These are phyloP conservation scores for Apodemus sylvaticus DNA, from an alignment of 2,113 vertebrate species.

Conservation along the genomic window DNA sequence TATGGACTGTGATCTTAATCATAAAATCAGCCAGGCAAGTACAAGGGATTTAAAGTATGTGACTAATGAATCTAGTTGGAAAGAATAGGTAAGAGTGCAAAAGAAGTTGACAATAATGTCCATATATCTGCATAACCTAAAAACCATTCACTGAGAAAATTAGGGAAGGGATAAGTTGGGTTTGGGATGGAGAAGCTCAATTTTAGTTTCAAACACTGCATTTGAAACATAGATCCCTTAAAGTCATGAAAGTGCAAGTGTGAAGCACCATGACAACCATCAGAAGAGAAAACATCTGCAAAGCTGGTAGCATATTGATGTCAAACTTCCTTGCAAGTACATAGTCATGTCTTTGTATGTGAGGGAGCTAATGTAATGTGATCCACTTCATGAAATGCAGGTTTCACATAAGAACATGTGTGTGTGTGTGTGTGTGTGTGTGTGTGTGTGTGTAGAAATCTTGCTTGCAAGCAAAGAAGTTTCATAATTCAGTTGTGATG, in stretches of 20 bases:
- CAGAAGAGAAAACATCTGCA: slow-evolving; percentile 43
- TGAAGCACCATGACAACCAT: slow-evolving; percentile 21
- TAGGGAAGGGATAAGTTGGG: neutral
- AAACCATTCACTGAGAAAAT: neutral
- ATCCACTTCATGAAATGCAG: neutral
- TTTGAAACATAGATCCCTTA: neutral
- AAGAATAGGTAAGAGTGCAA: neutral
- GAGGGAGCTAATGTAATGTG: neutral
- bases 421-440: neutral
- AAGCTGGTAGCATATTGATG: neutral
- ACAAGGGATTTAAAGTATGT: slow-evolving; percentile 1
- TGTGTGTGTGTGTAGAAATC: neutral
- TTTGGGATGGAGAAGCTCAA: neutral
- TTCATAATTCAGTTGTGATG: neutral
- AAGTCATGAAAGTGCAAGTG: neutral
- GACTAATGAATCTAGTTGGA: neutral
- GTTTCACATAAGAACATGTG: neutral
- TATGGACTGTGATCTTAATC: neutral
- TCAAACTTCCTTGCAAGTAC: slow-evolving; percentile 67
- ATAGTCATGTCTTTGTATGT: neutral
- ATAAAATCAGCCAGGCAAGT: neutral
- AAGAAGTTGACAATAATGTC: neutral
- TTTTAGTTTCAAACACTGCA: neutral
- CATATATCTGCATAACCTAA: neutral
- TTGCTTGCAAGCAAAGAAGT: neutral